A percentile compares a stretch with the other conserved stretches of the same genome.
phyloP scores from a whole-genome alignment of 30 jellyfish, hydroid and myxozoan genomes.

The Mastigias papua region DNA sequence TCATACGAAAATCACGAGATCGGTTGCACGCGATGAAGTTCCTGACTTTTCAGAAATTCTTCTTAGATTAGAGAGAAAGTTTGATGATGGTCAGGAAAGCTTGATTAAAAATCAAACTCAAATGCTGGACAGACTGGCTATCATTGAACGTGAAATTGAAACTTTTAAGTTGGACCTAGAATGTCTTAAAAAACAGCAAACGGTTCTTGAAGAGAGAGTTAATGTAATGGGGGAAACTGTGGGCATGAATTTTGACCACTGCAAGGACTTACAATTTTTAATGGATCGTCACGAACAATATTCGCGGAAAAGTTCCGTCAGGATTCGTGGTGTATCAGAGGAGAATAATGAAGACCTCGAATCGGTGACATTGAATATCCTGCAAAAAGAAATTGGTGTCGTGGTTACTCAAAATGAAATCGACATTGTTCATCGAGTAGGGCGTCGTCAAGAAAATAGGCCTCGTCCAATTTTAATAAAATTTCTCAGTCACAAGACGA shows the following conservation, averaged over 20 bases:
- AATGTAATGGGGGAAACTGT: neutral
- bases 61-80: neutral
- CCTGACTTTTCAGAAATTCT: constrained; percentile 5
- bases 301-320: constrained; percentile 10
- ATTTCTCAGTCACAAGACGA: constrained; percentile 4
- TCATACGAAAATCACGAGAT: neutral
- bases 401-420: neutral
- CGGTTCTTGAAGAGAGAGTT: neutral
- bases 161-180: neutral
- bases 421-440: neutral
- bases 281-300: constrained; percentile 17
- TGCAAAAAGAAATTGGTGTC: neutral
- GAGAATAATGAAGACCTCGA: neutral
- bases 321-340: constrained; percentile 7
- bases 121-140: neutral
- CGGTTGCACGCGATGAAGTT: neutral
- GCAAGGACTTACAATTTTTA: neutral
- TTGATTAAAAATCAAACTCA: neutral
- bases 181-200: neutral
- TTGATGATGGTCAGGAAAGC: constrained; percentile 18
- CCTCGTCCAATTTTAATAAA: constrained; percentile 5
- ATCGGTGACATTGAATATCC: neutral
- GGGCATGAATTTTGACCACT: constrained; percentile 3
- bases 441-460: neutral
- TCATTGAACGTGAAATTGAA: neutral